Percentiles rank a stretch among this genome's conserved stretches.
Evolutionary conservation across 2,888 invertebrate species (phyloP).

Genomic region (Eupeodes latifasciatus): DNA sequence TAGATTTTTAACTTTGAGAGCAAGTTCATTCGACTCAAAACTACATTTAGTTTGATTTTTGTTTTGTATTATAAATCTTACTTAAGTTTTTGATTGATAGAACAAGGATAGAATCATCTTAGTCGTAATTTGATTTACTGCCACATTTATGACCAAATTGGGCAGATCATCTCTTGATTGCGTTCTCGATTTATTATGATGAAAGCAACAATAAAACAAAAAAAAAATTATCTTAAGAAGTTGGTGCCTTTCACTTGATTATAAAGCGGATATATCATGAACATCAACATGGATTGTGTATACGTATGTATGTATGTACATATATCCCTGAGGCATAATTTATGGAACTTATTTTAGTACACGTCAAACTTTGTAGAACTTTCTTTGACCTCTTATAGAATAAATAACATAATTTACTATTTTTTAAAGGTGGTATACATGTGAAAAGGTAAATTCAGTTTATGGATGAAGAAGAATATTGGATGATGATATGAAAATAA

Average conservation of each 20-base stretch:
- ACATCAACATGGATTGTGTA: not conserved
- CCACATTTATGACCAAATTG: constrained; percentile 64
- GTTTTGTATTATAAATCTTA: too few relatives aligned
- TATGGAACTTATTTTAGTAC: not conserved
- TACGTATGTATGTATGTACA: not conserved
- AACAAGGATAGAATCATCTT: constrained; percentile 56
- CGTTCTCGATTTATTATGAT: constrained; percentile 71
- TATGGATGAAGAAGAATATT: too few relatives aligned
- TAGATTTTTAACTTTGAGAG: not conserved
- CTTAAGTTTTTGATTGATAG: constrained; percentile 41
- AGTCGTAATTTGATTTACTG: constrained; percentile 59
- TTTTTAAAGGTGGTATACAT: too few relatives aligned
- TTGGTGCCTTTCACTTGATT: constrained; percentile 70
- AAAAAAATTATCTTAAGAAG: constrained; percentile 25
- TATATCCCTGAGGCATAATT: constrained; percentile 28
- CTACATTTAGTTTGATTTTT: not conserved
- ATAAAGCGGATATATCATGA: constrained; percentile 51
- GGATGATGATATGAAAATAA: too few relatives aligned
- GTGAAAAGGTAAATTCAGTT: too few relatives aligned
- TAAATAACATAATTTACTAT: not conserved
- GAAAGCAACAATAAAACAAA: constrained; percentile 5
- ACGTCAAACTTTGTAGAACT: constrained; percentile 34
- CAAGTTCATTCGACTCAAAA: not conserved
- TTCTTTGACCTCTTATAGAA: constrained; percentile 59
- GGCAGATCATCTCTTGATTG: constrained; percentile 61